Percentiles rank a stretch among this genome's conserved stretches.
Conservation (phyloP, 2,888 invertebrate species). For the Andrena chrysosceles region DNA sequence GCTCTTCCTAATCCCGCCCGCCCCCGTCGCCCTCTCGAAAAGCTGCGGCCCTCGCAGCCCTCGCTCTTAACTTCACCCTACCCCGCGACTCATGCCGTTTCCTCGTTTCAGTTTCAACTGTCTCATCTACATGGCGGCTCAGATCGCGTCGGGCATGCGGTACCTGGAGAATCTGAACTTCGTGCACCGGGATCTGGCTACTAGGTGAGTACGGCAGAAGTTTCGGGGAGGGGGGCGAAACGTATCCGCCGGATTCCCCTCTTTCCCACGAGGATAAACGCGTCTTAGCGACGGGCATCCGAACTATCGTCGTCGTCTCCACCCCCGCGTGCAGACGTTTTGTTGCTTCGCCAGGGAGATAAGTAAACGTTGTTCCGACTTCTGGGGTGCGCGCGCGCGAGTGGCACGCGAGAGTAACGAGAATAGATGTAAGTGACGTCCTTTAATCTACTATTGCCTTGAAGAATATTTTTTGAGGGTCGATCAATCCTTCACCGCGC, state of each 20-base stretch:
- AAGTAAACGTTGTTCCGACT: constrained; percentile 46
- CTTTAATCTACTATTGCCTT: constrained; percentile 26
- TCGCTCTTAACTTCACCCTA: constrained; percentile 51
- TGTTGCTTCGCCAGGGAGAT: constrained; percentile 19
- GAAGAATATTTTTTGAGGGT: not conserved
- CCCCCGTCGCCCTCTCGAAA: constrained; percentile 20
- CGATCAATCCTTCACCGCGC: no score
- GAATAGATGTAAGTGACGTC: constrained; percentile 13
- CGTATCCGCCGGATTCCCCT: constrained; percentile 51
- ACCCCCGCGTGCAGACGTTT: constrained; percentile 31
- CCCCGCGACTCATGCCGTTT: constrained; percentile 58
- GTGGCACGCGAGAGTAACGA: not conserved
- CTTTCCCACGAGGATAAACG: constrained; percentile 63
- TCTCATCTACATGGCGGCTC: constrained; percentile 92
- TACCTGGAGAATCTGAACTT: constrained; percentile 95
- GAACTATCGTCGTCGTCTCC: constrained; percentile 38
- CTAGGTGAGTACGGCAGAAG: constrained; percentile 86
- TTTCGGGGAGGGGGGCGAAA: constrained; percentile 38
- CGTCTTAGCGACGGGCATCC: constrained; percentile 41
- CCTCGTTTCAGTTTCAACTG: constrained; percentile 88
- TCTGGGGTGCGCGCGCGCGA: not conserved
- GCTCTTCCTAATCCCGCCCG: not conserved
- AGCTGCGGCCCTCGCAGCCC: constrained; percentile 24
- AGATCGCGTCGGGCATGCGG: constrained; percentile 96
- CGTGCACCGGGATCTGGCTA: constrained; percentile 95